phyloP scores from a whole-genome alignment of 2,113 vertebrate genomes.

The Carettochelys insculpta region DNA sequence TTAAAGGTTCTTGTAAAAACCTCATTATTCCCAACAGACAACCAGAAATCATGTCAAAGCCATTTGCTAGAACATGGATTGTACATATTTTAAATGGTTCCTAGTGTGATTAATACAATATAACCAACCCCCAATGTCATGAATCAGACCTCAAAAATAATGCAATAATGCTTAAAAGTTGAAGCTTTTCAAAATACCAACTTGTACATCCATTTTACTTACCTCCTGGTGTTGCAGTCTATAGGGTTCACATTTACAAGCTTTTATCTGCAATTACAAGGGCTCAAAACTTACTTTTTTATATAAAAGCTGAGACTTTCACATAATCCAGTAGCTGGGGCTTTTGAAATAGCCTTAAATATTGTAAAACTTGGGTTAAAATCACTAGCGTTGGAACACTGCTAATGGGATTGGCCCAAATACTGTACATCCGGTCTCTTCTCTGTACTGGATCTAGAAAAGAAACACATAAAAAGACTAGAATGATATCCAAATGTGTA shows the following conservation, averaged over 20 bases:
- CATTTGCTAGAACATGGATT: not conserved
- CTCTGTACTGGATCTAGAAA: not conserved
- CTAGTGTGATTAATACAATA: not conserved
- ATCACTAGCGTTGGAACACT: not conserved
- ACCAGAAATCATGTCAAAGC: not conserved
- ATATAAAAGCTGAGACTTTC: not conserved
- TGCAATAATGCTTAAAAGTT: not conserved
- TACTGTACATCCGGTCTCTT: not conserved
- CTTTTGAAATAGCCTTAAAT: not conserved
- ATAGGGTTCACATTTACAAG: not conserved
- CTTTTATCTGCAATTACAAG: not conserved
- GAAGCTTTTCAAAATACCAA: not conserved
- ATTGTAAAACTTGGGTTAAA: not conserved
- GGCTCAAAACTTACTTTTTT: not conserved
- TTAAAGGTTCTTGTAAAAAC: not conserved
- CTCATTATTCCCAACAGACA: not conserved
- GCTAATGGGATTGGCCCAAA: not conserved
- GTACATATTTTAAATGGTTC: not conserved
- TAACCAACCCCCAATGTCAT: not conserved
- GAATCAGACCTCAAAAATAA: not conserved
- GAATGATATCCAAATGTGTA: not conserved
- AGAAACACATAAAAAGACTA: not conserved
- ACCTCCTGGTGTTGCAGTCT: not conserved
- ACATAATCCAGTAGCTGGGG: not conserved
- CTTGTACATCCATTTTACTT: not conserved